Percentiles rank a stretch among this genome's conserved stretches.
These are phyloP conservation scores for Pogonocichla stellata DNA, from an alignment of 2,113 vertebrate species.

Conservation along the genomic window DNA sequence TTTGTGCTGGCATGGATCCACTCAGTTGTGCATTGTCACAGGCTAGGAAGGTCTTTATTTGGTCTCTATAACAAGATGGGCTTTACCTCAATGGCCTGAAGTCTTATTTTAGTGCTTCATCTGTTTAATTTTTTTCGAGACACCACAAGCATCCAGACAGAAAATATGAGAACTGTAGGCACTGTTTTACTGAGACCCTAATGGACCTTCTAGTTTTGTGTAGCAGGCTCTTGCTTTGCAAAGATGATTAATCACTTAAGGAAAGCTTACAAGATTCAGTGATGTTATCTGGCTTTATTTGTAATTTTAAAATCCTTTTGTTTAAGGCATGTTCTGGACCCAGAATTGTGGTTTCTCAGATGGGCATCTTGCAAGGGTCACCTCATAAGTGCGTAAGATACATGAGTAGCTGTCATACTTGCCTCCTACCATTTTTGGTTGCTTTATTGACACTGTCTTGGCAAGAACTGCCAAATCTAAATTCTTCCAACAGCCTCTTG, in stretches of 20 bases:
- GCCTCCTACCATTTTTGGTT: not conserved
- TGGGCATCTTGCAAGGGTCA: not conserved
- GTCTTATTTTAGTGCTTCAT: not conserved
- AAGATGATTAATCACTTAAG: not conserved
- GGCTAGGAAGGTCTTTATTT: not conserved
- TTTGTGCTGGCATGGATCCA: not conserved
- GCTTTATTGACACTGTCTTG: not conserved
- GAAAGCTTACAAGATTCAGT: not conserved
- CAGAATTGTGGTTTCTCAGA: not conserved
- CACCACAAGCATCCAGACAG: not conserved
- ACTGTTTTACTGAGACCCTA: not conserved
- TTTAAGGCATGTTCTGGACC: not conserved
- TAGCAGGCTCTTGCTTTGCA: not conserved
- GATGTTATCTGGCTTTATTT: not conserved
- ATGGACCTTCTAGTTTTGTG: not conserved
- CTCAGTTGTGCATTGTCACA: not conserved
- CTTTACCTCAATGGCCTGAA: not conserved
- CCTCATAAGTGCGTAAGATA: fast-evolving
- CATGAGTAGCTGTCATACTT: not conserved
- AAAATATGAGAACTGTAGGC: not conserved
- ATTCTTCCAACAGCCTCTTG: not conserved
- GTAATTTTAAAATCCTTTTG: not conserved
- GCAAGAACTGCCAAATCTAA: not conserved
- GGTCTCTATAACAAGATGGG: not conserved
- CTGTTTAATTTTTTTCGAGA: not conserved